Evolutionary conservation across 2,888 invertebrate genomes (phyloP), one percentile per base, ranked within the genome.

Genomic region (Conomelus anceps): DNA sequence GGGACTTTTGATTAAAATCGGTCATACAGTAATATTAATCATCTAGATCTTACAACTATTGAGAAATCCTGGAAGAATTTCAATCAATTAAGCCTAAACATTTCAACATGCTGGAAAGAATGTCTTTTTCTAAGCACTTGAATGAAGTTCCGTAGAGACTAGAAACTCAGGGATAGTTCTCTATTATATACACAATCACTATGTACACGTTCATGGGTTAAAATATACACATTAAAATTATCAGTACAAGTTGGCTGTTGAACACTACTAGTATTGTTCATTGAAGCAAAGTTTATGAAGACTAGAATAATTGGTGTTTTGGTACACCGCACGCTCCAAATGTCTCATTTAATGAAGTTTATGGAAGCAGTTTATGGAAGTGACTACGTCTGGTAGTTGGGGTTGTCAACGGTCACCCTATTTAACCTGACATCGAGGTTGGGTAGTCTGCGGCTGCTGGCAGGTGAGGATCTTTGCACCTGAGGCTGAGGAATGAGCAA

Each of bases 401-500:
- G 92, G 90, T 92, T 92, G 89, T 92, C 92, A 23, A 91, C 90
- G 0, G 92, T 91, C 84, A 90, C 90, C 20, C 89, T 87, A 22
- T 90, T 90, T 90, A 91, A 91, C 91, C 91, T 91, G 88, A 91
- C 90, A 88, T 91, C 91, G 20, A 91, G 88, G 23, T 91, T 90
- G 89, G 89, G 89, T 85, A 90, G 89, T 85, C 88, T 88, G 17
- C 3, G 29, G 22, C 13, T n/a, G n/a, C n/a, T n/a, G n/a, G n/a
- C n/a, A n/a, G n/a, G n/a, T n/a, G n/a, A n/a, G n/a, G n/a, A n/a
- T n/a, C n/a, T n/a, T n/a, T n/a, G n/a, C n/a, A n/a, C n/a, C n/a
- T n/a, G n/a, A n/a, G n/a, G n/a, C n/a, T 91, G 91, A 7, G 92
- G 92, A 20, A 92, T 90, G 22, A 92, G 90, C 24, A 92, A 91